These are phyloP conservation scores for Yponomeuta cagnagella DNA, from an alignment of 2,888 invertebrate genomes.

Conservation along the genomic window DNA sequence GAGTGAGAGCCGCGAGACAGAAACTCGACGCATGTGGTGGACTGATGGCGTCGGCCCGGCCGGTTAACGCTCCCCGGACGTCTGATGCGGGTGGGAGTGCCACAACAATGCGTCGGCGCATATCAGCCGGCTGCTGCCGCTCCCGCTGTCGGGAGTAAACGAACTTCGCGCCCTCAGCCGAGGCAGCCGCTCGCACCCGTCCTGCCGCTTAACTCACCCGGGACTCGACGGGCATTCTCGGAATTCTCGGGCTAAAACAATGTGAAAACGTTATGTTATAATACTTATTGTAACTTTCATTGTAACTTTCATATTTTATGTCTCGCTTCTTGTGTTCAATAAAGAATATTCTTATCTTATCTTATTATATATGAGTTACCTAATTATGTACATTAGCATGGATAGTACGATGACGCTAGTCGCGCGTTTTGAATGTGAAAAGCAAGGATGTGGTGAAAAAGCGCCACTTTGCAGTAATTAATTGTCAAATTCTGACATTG, in stretches of 20 bases:
- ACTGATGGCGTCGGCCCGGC: constrained; percentile 33
- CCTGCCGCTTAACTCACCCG: neutral
- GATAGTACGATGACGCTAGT: no score
- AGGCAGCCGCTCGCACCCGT: constrained; percentile 19
- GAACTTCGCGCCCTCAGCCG: constrained; percentile 16
- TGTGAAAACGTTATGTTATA: constrained; percentile 20
- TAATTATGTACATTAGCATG: no score
- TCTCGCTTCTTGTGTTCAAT: no score
- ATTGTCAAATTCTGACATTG: no score
- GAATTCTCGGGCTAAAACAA: constrained; percentile 35
- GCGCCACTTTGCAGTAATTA: no score
- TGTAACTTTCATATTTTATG: no score
- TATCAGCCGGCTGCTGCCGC: constrained; percentile 35
- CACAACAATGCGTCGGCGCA: constrained; percentile 40
- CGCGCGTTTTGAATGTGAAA: no score
- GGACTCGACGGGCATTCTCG: constrained; percentile 24
- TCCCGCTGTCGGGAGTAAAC: constrained; percentile 14
- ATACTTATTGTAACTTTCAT: no score
- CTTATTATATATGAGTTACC: no score
- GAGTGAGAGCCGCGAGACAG: constrained; percentile 53
- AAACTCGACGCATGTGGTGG: constrained; percentile 49
- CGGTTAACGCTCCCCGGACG: constrained; percentile 54
- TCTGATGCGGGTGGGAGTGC: constrained; percentile 37
- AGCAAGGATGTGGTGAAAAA: no score
- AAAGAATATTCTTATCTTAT: no score